phyloP scores from a whole-genome alignment of 2,888 invertebrate genomes.

The Ophioninae sp. region DNA sequence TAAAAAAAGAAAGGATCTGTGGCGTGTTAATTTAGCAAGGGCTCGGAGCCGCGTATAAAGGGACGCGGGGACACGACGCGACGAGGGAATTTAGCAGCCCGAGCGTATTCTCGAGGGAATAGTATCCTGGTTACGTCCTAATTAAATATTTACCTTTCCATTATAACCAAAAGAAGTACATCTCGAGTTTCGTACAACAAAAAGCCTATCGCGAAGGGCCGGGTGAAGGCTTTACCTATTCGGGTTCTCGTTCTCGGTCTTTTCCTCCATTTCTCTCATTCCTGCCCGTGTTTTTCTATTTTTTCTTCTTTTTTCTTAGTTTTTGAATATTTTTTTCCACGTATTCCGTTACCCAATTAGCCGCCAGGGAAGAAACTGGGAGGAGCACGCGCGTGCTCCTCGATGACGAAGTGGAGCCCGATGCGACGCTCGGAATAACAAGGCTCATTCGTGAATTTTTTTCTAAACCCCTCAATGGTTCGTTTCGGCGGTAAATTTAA shows the following conservation, averaged over 20 bases:
- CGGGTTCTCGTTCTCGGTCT: slow-evolving; percentile 30
- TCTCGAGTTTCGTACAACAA: slow-evolving; percentile 16
- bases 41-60: not conserved
- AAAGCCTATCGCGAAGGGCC: slow-evolving; percentile 21
- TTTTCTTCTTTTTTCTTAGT: not conserved
- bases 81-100: slow-evolving; percentile 29
- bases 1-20: not conserved
- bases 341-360: slow-evolving; percentile 23
- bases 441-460: too few species aligned
- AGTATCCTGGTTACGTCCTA: slow-evolving; percentile 68
- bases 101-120: slow-evolving; percentile 67
- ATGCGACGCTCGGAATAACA: too few species aligned
- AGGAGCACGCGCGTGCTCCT: not conserved
- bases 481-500: too few species aligned
- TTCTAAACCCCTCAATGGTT: too few species aligned
- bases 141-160: slow-evolving; percentile 76
- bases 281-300: not conserved
- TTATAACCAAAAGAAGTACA: slow-evolving; percentile 65
- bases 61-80: not conserved
- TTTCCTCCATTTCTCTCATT: not conserved
- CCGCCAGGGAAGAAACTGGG: not conserved
- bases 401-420: slow-evolving; percentile 5
- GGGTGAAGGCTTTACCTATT: not conserved
- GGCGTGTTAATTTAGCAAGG: slow-evolving; percentile 1
- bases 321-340: not conserved